Percentiles rank a stretch among this genome's conserved stretches.
These are phyloP conservation scores for Myoxocephalus aenaeus DNA, from an alignment of 2,797 vertebrate species.

Conservation along the genomic window DNA sequence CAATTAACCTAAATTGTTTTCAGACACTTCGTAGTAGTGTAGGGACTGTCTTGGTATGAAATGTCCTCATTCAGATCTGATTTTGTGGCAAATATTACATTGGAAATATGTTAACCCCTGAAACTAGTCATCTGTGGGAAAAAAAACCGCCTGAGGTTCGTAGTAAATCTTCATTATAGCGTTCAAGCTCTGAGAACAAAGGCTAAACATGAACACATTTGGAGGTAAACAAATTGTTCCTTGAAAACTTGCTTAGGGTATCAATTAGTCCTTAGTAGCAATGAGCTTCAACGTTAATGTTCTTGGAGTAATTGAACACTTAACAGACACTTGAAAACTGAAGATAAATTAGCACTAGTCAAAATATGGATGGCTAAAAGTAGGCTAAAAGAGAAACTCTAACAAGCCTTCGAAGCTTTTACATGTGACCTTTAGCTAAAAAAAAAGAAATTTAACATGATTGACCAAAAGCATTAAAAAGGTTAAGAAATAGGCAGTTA, in stretches of 20 bases:
- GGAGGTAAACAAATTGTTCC: constrained; percentile 68
- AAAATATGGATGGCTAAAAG: neutral
- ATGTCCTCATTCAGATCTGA: constrained; percentile 54
- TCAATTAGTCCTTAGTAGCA: constrained; percentile 29
- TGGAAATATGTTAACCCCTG: constrained; percentile 85
- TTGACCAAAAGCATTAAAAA: neutral
- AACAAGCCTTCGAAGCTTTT: neutral
- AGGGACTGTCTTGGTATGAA: constrained; percentile 6
- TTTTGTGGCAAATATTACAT: constrained; percentile 86
- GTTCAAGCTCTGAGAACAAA: constrained; percentile 72
- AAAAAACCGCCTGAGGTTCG: constrained; percentile 82
- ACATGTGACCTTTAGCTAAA: neutral
- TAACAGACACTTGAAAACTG: neutral
- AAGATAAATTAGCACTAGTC: neutral
- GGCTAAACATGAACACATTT: constrained; percentile 82
- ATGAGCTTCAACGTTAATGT: constrained; percentile 36
- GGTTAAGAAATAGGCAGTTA: neutral
- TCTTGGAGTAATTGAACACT: neutral
- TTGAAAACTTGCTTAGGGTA: constrained; percentile 46
- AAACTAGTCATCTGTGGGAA: constrained; percentile 86
- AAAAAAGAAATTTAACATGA: neutral
- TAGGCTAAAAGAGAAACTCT: neutral
- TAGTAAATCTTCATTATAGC: constrained; percentile 85
- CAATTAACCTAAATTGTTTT: constrained; percentile 43
- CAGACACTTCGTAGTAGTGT: constrained; percentile 7